Evolutionary conservation across 2,113 vertebrate species (phyloP).

Genomic region (Scomber scombrus): DNA sequence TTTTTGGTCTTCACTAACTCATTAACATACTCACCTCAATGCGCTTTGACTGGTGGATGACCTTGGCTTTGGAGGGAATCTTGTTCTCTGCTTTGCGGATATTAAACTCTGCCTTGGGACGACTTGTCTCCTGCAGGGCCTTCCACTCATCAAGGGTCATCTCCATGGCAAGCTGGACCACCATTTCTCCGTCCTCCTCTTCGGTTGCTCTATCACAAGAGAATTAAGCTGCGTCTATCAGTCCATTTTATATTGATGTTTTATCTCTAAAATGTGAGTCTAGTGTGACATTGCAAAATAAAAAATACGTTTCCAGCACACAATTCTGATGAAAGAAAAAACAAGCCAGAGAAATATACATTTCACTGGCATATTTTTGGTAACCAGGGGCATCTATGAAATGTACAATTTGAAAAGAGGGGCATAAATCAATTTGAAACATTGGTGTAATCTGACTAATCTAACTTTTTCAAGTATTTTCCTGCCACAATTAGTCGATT

Average conservation of each 20-base stretch:
- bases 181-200: slow-evolving; percentile 78
- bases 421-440: no score
- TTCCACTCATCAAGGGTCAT: slow-evolving; percentile 99
- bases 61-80: slow-evolving; percentile 94
- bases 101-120: slow-evolving; percentile 93
- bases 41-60: slow-evolving; percentile 94
- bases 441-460: no score
- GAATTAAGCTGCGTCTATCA: not conserved
- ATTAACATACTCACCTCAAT: slow-evolving; percentile 82
- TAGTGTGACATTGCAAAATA: no score
- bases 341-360: no score
- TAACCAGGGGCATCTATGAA: no score
- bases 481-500: no score
- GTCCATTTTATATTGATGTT: not conserved
- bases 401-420: no score
- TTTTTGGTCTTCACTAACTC: no score
- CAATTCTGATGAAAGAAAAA: no score
- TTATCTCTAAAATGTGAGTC: not conserved
- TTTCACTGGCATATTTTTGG: no score
- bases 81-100: slow-evolving; percentile 91
- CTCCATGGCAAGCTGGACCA: slow-evolving; percentile 90
- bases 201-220: slow-evolving; percentile 29
- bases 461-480: no score
- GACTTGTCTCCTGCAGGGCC: slow-evolving; percentile 89
- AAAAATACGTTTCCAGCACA: no score